A percentile compares a stretch with the other conserved stretches of the same genome.
Evolutionary conservation across 2,113 vertebrate species (phyloP).

Genomic region (Microcebus tavaratra): DNA sequence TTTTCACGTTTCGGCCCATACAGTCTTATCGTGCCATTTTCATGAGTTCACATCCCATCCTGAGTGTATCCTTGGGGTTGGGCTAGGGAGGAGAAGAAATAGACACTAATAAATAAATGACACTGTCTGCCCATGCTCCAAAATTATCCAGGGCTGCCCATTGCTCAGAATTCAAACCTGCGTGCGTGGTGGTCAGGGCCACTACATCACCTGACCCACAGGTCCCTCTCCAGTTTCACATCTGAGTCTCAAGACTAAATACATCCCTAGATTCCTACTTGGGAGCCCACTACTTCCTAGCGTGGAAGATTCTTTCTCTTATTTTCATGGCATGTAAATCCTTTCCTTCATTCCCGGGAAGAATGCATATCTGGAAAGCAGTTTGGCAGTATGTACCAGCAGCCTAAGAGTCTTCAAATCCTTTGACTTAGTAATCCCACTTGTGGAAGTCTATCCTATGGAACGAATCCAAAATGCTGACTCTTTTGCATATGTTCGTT

Average conservation of each 20-base stretch:
- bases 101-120: not conserved
- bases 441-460: not conserved
- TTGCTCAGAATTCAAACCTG: not conserved
- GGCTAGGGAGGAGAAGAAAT: not conserved
- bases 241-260: not conserved
- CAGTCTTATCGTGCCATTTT: not conserved
- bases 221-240: not conserved
- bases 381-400: not conserved
- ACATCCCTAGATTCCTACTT: not conserved
- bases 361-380: slow-evolving; percentile 19
- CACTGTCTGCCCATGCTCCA: not conserved
- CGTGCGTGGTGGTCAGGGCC: not conserved
- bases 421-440: slow-evolving; percentile 3
- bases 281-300: not conserved
- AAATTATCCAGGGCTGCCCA: not conserved
- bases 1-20: not conserved
- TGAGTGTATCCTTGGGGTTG: not conserved
- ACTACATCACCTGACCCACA: not conserved
- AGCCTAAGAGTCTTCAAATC: not conserved
- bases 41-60: not conserved
- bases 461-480: not conserved
- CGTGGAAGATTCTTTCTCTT: not conserved
- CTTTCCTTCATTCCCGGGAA: not conserved
- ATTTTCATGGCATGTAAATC: not conserved
- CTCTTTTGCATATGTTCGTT: not conserved